Percentiles rank a stretch among this genome's conserved stretches.
phyloP scores from a whole-genome alignment of 2,888 invertebrate species.

The Trissonchulus latispiculum region DNA sequence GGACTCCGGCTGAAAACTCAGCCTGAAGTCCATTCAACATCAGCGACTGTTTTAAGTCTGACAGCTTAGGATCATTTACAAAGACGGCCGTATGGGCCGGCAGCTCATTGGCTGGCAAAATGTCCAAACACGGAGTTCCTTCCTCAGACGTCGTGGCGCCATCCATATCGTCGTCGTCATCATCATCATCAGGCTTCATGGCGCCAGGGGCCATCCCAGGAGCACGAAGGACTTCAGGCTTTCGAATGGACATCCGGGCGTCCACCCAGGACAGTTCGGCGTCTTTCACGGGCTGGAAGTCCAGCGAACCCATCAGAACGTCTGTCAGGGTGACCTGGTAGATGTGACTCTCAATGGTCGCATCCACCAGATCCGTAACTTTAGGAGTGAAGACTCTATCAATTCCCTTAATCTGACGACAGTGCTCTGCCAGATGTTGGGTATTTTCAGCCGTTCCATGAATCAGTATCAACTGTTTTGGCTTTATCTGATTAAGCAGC shows the following conservation, averaged over 20 bases:
- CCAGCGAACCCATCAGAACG: conserved; percentile 56
- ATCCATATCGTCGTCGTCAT: background rate
- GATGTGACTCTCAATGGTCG: conserved; percentile 93
- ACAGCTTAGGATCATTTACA: conserved; percentile 81
- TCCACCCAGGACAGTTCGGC: conserved; percentile 88
- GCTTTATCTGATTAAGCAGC: conserved; percentile 54
- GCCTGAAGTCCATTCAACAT: conserved; percentile 49
- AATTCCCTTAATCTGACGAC: conserved; percentile 24
- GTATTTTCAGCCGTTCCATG: conserved; percentile 63
- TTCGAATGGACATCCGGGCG: conserved; percentile 26
- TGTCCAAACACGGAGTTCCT: conserved; percentile 32
- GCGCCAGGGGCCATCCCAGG: too few relatives aligned
- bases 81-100: conserved; percentile 61
- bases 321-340: conserved; percentile 61
- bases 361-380: conserved; percentile 68
- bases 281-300: conserved; percentile 71
- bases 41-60: conserved; percentile 67
- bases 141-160: background rate
- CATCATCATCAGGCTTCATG: too few relatives aligned
- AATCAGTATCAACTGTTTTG: conserved; percentile 67
- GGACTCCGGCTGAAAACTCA: conserved; percentile 78
- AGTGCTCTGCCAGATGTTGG: conserved; percentile 54
- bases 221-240: too few relatives aligned
- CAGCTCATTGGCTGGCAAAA: conserved; percentile 31
- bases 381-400: conserved; percentile 65